Evolutionary conservation across 53 echinoderm and acorn worm genomes (phyloP).

Genomic region (Holothuria leucospilota): DNA sequence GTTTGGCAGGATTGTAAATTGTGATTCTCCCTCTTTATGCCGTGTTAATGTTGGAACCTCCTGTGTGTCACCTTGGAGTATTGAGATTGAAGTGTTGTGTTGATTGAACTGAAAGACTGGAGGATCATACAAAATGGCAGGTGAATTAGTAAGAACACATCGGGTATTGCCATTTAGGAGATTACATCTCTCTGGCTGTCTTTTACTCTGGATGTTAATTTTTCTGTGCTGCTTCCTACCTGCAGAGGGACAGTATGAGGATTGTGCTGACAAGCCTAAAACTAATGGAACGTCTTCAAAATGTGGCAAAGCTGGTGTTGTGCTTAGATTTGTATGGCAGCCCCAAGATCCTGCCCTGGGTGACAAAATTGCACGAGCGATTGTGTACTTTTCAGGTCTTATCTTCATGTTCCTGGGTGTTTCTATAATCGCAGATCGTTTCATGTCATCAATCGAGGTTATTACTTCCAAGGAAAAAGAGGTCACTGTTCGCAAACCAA

Average conservation of each 20-base stretch:
- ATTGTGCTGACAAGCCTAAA: neutral
- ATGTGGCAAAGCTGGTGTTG: conserved; percentile 22
- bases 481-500: conserved; percentile 85
- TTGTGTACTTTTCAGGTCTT: conserved; percentile 85
- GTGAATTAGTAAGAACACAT: neutral
- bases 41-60: too few species aligned
- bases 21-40: too few species aligned
- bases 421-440: conserved; percentile 96
- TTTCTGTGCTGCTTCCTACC: conserved; percentile 15
- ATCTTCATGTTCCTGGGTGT: conserved; percentile 95
- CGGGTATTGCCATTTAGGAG: neutral
- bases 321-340: conserved; percentile 31
- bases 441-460: conserved; percentile 97
- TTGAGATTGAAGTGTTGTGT: neutral
- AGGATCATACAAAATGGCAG: conserved; percentile 24
- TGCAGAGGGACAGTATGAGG: neutral
- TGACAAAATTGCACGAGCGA: conserved; percentile 87
- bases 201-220: conserved; percentile 13
- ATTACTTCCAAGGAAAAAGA: conserved; percentile 96
- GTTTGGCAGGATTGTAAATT: too few species aligned
- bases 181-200: conserved; percentile 1
- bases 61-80: too few species aligned
- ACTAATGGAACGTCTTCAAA: neutral
- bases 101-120: neutral
- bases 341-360: conserved; percentile 31